These are phyloP conservation scores for Condylostylus longicornis DNA, from an alignment of 1,140 invertebrate species.

Conservation along the genomic window DNA sequence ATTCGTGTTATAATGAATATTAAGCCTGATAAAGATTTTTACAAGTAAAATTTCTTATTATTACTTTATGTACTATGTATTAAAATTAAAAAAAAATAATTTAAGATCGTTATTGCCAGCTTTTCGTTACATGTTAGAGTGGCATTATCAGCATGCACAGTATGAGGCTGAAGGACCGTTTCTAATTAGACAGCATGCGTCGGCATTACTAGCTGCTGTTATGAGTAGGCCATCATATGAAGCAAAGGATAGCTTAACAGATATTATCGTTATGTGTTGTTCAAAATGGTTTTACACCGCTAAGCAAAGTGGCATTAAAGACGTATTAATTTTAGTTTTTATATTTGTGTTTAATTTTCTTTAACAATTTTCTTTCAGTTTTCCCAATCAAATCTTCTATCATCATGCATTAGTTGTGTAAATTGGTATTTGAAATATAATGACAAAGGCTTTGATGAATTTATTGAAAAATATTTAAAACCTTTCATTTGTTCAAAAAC, in stretches of 20 bases:
- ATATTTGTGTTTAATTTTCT: not conserved
- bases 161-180: constrained; percentile 21
- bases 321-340: constrained; percentile 12
- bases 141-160: constrained; percentile 27
- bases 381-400: constrained; percentile 21
- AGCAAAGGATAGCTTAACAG: not conserved
- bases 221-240: constrained; percentile 11
- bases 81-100: not conserved
- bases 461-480: constrained; percentile 18
- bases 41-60: constrained; percentile 16
- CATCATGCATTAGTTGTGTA: not conserved
- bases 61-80: not conserved
- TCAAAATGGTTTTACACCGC: constrained; percentile 26
- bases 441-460: constrained; percentile 9
- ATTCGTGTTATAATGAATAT: constrained; percentile 20
- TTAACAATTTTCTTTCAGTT: constrained; percentile 21
- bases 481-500: constrained; percentile 17
- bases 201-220: constrained; percentile 21
- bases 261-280: constrained; percentile 13
- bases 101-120: too few species aligned
- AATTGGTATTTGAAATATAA: not conserved
- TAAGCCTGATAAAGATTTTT: constrained; percentile 17
- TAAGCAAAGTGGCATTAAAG: constrained; percentile 12
- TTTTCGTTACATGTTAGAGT: constrained; percentile 25
- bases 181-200: constrained; percentile 27